Evolutionary conservation across 2,797 vertebrate species (phyloP), one percentile per base, ranked within the genome.

Genomic region (Lateolabrax maculatus): DNA sequence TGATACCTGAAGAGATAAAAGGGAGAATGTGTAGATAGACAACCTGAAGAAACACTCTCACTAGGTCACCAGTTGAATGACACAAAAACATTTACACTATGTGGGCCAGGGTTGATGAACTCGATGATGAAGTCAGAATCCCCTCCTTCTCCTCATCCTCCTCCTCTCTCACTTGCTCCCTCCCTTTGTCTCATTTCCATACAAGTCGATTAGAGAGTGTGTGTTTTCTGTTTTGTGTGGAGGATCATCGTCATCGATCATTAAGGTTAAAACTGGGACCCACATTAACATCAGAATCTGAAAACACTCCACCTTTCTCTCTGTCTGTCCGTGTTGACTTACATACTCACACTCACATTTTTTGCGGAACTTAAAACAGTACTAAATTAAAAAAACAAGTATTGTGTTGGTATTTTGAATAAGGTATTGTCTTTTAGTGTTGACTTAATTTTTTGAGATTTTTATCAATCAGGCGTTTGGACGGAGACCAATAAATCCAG

Each of bases 231-330:
- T 48, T 37, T 49, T 60, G 44, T 34, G 51, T 6, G 41, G 25
- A 58, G 25, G 46, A 49, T 55, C n/a, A n/a, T n/a, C n/a, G n/a
- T n/a, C n/a, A n/a, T n/a, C n/a, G n/a, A n/a, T n/a, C n/a, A n/a
- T n/a, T 23, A 21, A 70, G 58, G 75, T 78, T 43, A 64, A 64
- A 71, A 48, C 49, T 39, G 60, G 57, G 72, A 75, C 21, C 31
- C 34, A 29, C 39, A 37, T 80, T 31, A 52, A 71, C 15, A 44
- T 56, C 6, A 52, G 65, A 43, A 75, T 63, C 63, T 48, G 41
- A 48, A 49, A 55, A 64, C 10, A 3, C 53, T 37, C 15, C 4
- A n/a, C 23, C 18, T 55, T 6, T 55, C 23, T 9, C 6, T 36
- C 36, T 39, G 36, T 39, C 49, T 34, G 41, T 41, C 31, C 48